A percentile compares a stretch with the other conserved stretches of the same genome.
These are phyloP conservation scores for Steatocranus sp. DNA, from an alignment of 2,797 vertebrate genomes.

Conservation along the genomic window DNA sequence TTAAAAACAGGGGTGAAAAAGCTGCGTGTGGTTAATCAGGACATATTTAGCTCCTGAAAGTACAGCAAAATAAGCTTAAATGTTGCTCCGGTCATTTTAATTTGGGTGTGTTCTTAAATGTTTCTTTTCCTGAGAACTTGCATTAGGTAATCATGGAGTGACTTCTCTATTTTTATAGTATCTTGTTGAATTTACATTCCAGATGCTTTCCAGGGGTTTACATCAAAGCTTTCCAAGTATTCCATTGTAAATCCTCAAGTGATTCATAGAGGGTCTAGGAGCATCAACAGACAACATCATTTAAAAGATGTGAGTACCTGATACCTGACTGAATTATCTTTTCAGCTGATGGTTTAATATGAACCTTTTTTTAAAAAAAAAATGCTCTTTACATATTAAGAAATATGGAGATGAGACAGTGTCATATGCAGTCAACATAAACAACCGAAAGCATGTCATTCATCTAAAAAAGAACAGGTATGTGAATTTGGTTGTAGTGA, in stretches of 20 bases:
- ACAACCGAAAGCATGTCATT: constrained; percentile 51
- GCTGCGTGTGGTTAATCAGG: not conserved
- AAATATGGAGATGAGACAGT: constrained; percentile 34
- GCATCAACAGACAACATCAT: not conserved
- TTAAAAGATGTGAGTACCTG: constrained; percentile 28
- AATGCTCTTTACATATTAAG: constrained; percentile 30
- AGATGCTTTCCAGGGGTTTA: constrained; percentile 13
- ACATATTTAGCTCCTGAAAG: not conserved
- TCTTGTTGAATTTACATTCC: not conserved
- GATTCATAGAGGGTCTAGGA: constrained; percentile 54
- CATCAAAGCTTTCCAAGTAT: constrained; percentile 39
- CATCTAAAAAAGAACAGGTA: constrained; percentile 73
- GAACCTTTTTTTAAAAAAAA: not conserved
- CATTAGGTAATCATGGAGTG: not conserved
- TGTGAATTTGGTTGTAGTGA: not conserved
- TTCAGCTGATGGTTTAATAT: not conserved
- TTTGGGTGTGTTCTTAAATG: not conserved
- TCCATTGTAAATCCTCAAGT: constrained; percentile 66
- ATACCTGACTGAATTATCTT: not conserved
- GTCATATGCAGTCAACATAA: constrained; percentile 65
- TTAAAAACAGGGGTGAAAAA: not conserved
- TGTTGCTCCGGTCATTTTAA: not conserved
- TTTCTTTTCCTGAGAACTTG: not conserved
- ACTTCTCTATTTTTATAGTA: not conserved
- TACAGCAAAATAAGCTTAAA: not conserved